Conservation (phyloP, 2,113 vertebrate species). For the Lontra canadensis region DNA sequence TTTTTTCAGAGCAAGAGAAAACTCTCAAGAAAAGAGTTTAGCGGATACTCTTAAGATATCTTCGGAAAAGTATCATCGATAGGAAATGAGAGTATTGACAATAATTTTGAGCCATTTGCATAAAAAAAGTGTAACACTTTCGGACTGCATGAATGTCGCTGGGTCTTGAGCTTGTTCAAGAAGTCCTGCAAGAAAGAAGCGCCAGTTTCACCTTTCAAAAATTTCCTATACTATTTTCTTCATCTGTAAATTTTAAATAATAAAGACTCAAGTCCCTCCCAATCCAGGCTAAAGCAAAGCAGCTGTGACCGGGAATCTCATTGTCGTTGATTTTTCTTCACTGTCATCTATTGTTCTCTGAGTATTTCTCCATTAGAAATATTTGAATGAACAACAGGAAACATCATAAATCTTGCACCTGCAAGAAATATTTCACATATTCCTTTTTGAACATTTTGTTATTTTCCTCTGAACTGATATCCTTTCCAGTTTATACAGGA, state of each 20-base stretch:
- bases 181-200: background rate
- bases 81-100: background rate
- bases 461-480: conserved; percentile 33
- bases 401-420: background rate
- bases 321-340: conserved; percentile 47
- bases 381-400: conserved; percentile 47
- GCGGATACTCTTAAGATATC: background rate
- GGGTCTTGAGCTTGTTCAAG: background rate
- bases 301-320: background rate
- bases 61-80: background rate
- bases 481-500: conserved; percentile 63
- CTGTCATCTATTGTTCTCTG: background rate
- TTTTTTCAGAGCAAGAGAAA: background rate
- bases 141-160: background rate
- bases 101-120: background rate
- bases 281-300: background rate
- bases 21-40: background rate
- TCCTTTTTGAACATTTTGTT: conserved; percentile 55
- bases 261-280: background rate
- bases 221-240: background rate
- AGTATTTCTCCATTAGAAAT: conserved; percentile 52
- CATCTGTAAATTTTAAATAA: conserved; percentile 28
- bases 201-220: background rate
- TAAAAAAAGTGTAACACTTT: background rate
- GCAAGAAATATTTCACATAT: conserved; percentile 62